phyloP scores from a whole-genome alignment of 2,113 vertebrate genomes.

The Ammospiza caudacuta region DNA sequence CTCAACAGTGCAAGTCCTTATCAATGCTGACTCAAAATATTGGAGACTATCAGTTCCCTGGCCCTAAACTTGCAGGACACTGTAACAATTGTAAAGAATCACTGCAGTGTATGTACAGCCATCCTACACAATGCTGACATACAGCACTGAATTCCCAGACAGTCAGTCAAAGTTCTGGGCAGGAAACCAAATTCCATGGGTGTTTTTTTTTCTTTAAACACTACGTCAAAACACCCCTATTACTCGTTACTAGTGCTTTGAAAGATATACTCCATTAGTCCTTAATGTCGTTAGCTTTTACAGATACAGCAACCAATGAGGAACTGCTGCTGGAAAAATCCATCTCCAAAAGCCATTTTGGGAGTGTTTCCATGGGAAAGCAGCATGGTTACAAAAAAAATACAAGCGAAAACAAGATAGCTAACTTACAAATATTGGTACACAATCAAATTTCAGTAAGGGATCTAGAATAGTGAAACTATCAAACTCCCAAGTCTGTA shows the following conservation, averaged over 20 bases:
- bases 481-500: neutral
- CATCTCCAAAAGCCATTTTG: neutral
- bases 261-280: slow-evolving; percentile 41
- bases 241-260: slow-evolving; percentile 20
- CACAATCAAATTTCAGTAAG: neutral
- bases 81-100: neutral
- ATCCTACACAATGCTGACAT: neutral
- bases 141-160: slow-evolving; percentile 48
- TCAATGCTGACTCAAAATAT: neutral
- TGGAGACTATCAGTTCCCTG: neutral
- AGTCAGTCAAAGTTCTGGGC: slow-evolving; percentile 60
- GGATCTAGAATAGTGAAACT: neutral
- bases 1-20: neutral
- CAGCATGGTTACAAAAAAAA: neutral
- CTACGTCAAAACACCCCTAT: slow-evolving; percentile 44
- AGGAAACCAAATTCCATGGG: slow-evolving; percentile 36
- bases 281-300: neutral
- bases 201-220: slow-evolving; percentile 29
- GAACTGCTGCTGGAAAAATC: slow-evolving; percentile 5
- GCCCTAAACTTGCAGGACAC: neutral
- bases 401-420: neutral
- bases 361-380: neutral
- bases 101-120: neutral
- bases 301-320: slow-evolving; percentile 9
- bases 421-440: neutral